These are phyloP conservation scores for Neomonachus schauinslandi DNA, from an alignment of 2,113 vertebrate genomes.

Conservation along the genomic window DNA sequence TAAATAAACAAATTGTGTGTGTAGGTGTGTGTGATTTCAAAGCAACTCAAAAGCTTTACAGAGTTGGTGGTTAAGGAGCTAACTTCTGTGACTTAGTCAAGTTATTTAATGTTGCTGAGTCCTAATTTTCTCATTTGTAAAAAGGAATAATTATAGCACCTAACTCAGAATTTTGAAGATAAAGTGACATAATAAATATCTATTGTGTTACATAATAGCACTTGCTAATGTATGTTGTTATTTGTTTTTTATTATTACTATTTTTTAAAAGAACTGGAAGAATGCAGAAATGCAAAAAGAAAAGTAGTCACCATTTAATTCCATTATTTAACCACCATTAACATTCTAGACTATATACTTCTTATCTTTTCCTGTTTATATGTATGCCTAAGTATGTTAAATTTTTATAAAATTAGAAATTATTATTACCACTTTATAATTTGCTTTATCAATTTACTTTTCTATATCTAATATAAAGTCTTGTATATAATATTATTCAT, in stretches of 20 bases:
- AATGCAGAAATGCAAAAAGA: conserved; percentile 20
- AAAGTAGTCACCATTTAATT: conserved; percentile 18
- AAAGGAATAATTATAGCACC: conserved; percentile 11
- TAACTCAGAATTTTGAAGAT: background rate
- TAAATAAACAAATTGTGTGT: background rate
- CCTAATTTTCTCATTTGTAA: conserved; percentile 45
- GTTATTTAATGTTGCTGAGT: background rate
- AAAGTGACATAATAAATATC: background rate
- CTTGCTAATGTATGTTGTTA: background rate
- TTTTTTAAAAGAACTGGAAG: conserved; percentile 51
- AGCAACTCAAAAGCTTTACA: background rate
- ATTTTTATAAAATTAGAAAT: conserved; percentile 11
- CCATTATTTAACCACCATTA: background rate
- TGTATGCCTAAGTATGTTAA: background rate
- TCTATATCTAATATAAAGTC: background rate
- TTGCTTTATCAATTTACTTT: background rate
- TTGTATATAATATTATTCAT: background rate
- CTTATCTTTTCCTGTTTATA: background rate
- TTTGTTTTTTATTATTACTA: background rate
- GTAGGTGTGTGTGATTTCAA: background rate
- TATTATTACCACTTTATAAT: background rate
- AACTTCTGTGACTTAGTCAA: background rate
- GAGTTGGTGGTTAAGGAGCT: background rate
- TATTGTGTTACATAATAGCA: background rate
- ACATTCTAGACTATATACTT: background rate